Conservation (phyloP, 2,113 vertebrate species). For the Gopherus evgoodei region DNA sequence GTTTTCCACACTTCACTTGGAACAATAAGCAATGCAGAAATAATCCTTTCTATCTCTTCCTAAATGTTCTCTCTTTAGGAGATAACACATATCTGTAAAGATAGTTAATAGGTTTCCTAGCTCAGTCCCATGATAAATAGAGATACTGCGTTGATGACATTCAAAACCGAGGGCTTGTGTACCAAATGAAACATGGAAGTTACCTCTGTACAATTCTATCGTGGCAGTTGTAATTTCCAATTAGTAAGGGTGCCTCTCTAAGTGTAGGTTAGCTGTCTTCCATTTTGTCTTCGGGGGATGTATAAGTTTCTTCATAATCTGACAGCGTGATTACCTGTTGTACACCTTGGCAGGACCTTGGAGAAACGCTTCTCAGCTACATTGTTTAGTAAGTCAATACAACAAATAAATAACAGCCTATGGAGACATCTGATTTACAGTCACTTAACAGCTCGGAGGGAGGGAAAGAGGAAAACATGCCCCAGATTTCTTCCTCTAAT, state of each 20-base stretch:
- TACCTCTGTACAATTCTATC: background rate
- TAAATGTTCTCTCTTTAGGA: background rate
- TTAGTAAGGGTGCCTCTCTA: background rate
- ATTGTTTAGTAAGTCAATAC: background rate
- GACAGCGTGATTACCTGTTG: background rate
- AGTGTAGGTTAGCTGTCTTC: background rate
- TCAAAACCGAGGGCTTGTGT: background rate
- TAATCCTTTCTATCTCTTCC: background rate
- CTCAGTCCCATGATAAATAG: background rate
- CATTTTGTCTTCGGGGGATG: background rate
- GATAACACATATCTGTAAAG: background rate
- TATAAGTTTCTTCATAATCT: slow-evolving; percentile 25
- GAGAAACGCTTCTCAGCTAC: background rate
- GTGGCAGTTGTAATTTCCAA: background rate
- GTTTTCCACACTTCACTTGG: slow-evolving; percentile 19
- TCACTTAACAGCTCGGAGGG: background rate
- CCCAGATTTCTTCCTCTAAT: background rate
- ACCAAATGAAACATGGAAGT: background rate
- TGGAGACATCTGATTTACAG: slow-evolving; percentile 12
- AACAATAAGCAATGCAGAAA: background rate
- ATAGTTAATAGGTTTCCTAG: background rate
- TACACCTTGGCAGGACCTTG: background rate
- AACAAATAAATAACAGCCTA: slow-evolving; percentile 5
- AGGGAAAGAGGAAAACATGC: background rate
- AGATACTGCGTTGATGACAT: background rate